Percentiles rank a stretch among this genome's conserved stretches.
Evolutionary conservation across 2,797 vertebrate species (phyloP).

Genomic region (Clarias fuscus): DNA sequence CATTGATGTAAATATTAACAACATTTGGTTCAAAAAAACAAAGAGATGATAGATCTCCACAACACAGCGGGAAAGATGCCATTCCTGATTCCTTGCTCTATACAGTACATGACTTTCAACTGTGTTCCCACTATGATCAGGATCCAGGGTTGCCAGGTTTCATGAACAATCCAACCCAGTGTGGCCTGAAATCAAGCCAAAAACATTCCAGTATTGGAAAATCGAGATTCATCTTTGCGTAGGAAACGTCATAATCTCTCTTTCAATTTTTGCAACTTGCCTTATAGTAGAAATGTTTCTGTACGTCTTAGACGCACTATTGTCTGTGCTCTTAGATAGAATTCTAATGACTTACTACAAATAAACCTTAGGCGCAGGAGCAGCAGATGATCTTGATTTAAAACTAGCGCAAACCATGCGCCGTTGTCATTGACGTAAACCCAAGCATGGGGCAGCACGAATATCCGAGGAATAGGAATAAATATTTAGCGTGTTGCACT

Average conservation of each 20-base stretch:
- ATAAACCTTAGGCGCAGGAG: too few species aligned
- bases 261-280: background rate
- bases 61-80: background rate
- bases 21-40: background rate
- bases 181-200: background rate
- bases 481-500: background rate
- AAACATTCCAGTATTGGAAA: background rate
- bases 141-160: slow-evolving; percentile 2
- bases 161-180: background rate
- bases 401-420: background rate
- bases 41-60: background rate
- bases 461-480: background rate
- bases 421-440: background rate
- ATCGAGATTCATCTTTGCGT: background rate
- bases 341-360: background rate
- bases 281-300: background rate
- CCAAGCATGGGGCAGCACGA: background rate
- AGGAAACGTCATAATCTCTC: background rate
- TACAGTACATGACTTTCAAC: background rate
- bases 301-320: background rate
- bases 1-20: slow-evolving; percentile 1
- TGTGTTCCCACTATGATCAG: background rate
- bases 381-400: background rate
- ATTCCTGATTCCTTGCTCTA: background rate
- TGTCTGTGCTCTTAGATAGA: background rate